These are phyloP conservation scores for Chroicocephalus ridibundus DNA, from an alignment of 2,113 vertebrate species.

Conservation along the genomic window DNA sequence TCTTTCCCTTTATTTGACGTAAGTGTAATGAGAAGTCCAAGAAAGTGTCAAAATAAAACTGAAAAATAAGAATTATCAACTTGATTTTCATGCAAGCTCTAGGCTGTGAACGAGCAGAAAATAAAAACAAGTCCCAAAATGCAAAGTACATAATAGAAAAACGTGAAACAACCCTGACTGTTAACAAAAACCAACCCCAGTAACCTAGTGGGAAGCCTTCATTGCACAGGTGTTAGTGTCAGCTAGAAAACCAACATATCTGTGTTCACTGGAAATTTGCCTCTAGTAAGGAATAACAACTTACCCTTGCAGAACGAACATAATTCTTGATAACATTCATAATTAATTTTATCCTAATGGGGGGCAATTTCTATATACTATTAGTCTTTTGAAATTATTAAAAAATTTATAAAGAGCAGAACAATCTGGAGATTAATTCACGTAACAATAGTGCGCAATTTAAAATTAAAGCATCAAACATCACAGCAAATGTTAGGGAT, in stretches of 20 bases:
- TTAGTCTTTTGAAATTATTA: neutral
- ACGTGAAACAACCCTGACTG: fast-evolving
- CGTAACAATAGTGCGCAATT: neutral
- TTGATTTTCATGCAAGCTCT: neutral
- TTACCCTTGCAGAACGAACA: neutral
- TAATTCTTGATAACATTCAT: neutral
- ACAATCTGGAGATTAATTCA: neutral
- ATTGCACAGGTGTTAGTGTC: neutral
- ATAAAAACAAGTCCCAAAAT: neutral
- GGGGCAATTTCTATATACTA: neutral
- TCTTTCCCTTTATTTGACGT: neutral
- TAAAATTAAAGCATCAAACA: slow-evolving; percentile 25
- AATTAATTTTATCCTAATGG: neutral
- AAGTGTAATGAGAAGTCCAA: neutral
- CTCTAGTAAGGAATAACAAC: neutral
- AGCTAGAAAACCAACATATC: neutral
- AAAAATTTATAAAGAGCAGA: neutral
- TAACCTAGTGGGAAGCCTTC: neutral
- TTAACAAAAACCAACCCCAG: neutral
- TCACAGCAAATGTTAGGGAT: neutral
- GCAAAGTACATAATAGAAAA: neutral
- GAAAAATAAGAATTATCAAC: neutral
- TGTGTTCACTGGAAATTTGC: neutral
- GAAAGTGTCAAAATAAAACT: neutral
- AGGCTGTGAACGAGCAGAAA: neutral